phyloP scores from a whole-genome alignment of 2,888 invertebrate species.

The Diogma glabrata region DNA sequence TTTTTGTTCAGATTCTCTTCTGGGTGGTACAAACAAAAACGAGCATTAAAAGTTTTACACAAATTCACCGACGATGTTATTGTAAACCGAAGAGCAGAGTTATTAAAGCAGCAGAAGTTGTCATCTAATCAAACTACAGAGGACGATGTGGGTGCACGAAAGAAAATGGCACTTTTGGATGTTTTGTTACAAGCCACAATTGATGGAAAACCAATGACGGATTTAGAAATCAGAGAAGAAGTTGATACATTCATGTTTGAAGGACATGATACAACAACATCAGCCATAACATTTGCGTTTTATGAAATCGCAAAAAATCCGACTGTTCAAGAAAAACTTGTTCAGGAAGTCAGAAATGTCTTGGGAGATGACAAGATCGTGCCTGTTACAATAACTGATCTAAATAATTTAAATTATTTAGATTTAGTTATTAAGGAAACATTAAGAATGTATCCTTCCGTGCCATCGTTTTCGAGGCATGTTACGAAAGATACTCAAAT shows the following conservation, averaged over 20 bases:
- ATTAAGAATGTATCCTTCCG: neutral
- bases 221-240: neutral
- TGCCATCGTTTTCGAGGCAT: neutral
- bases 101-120: too few relatives aligned
- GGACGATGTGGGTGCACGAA: too few relatives aligned
- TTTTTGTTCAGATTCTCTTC: too few relatives aligned
- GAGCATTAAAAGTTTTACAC: too few relatives aligned
- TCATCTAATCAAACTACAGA: too few relatives aligned
- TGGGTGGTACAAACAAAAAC: too few relatives aligned
- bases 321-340: neutral
- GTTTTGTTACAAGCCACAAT: neutral
- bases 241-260: conserved; percentile 6
- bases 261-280: conserved; percentile 1
- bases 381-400: neutral
- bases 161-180: conserved; percentile 2
- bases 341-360: neutral
- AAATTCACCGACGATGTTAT: too few relatives aligned
- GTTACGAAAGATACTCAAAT: neutral
- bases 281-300: neutral
- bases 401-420: neutral
- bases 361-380: neutral
- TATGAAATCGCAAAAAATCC: neutral
- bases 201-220: neutral
- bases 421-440: conserved; percentile 2
- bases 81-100: too few relatives aligned